Conservation (phyloP, 2,113 vertebrate species). For the Shinisaurus crocodilurus region DNA sequence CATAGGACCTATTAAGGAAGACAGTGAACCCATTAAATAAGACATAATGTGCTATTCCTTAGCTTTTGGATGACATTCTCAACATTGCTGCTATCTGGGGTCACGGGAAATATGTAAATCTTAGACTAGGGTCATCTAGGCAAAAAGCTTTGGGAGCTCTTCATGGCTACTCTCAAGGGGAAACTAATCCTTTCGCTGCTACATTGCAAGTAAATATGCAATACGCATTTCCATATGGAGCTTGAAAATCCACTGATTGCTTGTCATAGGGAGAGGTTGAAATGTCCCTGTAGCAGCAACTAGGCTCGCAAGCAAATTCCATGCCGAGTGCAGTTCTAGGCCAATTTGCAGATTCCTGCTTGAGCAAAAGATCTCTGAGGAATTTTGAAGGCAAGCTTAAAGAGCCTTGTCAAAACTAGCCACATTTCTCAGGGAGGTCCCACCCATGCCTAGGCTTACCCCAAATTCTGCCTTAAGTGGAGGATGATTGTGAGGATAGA, state of each 20-base stretch:
- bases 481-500: not conserved
- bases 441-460: not conserved
- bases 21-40: not conserved
- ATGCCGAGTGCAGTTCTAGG: not conserved
- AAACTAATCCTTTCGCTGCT: not conserved
- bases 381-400: not conserved
- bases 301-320: not conserved
- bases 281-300: not conserved
- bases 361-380: not conserved
- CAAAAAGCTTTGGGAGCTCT: not conserved
- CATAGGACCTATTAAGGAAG: not conserved
- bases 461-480: not conserved
- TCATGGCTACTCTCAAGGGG: not conserved
- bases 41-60: not conserved
- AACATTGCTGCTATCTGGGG: not conserved
- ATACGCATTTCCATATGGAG: not conserved
- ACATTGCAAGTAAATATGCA: not conserved
- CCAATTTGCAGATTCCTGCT: not conserved
- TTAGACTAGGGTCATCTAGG: not conserved
- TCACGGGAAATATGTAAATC: constrained; percentile 2
- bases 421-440: not conserved
- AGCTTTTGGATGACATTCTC: not conserved
- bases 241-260: not conserved
- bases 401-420: not conserved
- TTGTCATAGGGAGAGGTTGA: not conserved